Conservation (phyloP, 2,113 vertebrate species). For the Thunnus thynnus region DNA sequence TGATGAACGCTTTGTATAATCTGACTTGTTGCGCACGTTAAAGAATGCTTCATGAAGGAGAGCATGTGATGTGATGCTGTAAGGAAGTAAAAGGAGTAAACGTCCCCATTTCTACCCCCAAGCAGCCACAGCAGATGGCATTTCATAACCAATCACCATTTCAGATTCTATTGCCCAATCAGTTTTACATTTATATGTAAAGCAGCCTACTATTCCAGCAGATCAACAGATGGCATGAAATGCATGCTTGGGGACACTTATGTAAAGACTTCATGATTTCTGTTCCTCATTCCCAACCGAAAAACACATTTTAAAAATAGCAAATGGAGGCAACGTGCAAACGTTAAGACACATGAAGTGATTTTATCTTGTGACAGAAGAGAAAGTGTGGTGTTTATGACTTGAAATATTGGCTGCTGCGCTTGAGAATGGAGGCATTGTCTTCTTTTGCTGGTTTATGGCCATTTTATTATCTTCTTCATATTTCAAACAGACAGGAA, state of each 20-base stretch:
- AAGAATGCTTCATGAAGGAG: neutral
- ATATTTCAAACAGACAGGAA: slow-evolving; percentile 15
- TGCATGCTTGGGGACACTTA: slow-evolving; percentile 59
- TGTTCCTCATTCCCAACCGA: slow-evolving; percentile 25
- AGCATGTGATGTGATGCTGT: slow-evolving; percentile 37
- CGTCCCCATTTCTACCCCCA: neutral
- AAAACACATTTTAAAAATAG: slow-evolving; percentile 45
- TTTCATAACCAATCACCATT: slow-evolving; percentile 70
- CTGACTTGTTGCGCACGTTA: slow-evolving; percentile 22
- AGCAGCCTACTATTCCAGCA: slow-evolving; percentile 56
- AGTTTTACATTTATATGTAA: slow-evolving; percentile 75
- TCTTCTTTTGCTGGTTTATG: slow-evolving; percentile 18
- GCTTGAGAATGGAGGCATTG: neutral
- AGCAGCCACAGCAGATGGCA: slow-evolving; percentile 68
- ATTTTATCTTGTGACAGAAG: slow-evolving; percentile 23
- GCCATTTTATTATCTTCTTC: slow-evolving; percentile 16
- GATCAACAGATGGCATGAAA: slow-evolving; percentile 73
- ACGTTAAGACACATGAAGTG: slow-evolving; percentile 6
- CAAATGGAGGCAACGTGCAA: slow-evolving; percentile 29
- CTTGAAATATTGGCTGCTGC: slow-evolving; percentile 8
- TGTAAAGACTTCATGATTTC: slow-evolving; percentile 48
- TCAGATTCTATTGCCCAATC: slow-evolving; percentile 68
- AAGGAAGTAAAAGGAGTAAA: slow-evolving; percentile 28
- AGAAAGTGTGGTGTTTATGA: slow-evolving; percentile 21
- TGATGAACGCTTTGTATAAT: neutral